Base-by-base conservation (phyloP, 2,113 vertebrate species). In the Mormyrus lacerda region DNA sequence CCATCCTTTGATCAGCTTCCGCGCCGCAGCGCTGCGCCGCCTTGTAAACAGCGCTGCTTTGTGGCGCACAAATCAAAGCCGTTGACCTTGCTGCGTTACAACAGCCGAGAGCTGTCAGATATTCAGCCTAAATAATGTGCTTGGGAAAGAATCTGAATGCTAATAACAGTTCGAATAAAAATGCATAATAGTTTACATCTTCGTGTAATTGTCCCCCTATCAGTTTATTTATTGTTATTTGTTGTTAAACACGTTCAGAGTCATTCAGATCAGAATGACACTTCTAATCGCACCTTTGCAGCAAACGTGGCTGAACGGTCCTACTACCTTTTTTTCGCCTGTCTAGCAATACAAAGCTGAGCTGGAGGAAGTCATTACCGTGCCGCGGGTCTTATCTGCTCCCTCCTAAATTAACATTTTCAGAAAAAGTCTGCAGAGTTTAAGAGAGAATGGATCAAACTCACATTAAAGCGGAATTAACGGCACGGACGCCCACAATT, bases 351-450 rank as follows among this genome's bases (percentile, higher is more conserved):
- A 87, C 87, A 87, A 58, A 87, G 55, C 87, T n/a, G 31, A 61
- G 87, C 10, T 61, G 8, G 21, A 87, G 19, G 19, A 61, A 87
- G 87, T 87, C 87, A 87, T 87, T 87, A 87, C 39, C 87, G 24
- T 24, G 53, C 51, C 24, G 55, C 7, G 55, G 31, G 35, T 53
- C 87, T 87, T 87, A 87, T 87, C 87, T 87, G 53, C 17, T 58
- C 53, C 39, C 55, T 61, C 53, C 87, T 42, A 87, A 87, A 87
- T 87, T 39, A 87, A 65, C 87, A 87, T 87, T 87, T 87, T 61
- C 53, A 39, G 35, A 65, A 65, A 42, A 87, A 19, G 31, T 87
- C 55, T 58, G 19, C 19, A 10, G 51, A 15, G 55, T 58, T 31
- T 35, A 65, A 87, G 31, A 39, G 55, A 87, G 55, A 87, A 61